phyloP scores from a whole-genome alignment of 2,113 vertebrate species.

The Gorilla gorilla region DNA sequence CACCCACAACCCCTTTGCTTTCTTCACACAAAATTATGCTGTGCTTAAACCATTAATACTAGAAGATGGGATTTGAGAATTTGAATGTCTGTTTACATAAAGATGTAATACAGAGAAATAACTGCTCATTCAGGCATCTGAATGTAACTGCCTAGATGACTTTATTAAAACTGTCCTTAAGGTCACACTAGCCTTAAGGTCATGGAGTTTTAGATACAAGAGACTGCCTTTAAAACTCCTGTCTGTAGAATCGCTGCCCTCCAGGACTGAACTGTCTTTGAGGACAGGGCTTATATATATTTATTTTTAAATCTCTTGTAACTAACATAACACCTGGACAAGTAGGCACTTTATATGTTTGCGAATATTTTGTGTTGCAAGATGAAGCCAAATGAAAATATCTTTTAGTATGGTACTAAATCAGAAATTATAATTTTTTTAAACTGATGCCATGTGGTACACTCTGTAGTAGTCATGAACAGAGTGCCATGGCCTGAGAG shows the following conservation, averaged over 20 bases:
- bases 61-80: conserved; percentile 35
- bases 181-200: neutral
- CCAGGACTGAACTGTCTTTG: neutral
- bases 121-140: conserved; percentile 6
- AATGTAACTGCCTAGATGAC: conserved; percentile 41
- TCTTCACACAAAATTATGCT: conserved; percentile 8
- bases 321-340: neutral
- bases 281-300: neutral
- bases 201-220: conserved; percentile 12
- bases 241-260: neutral
- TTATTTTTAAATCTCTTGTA: neutral
- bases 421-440: neutral
- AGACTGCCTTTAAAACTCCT: neutral
- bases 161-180: conserved; percentile 14
- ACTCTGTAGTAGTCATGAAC: neutral
- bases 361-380: neutral
- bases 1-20: neutral
- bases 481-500: neutral
- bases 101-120: neutral
- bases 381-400: conserved; percentile 35
- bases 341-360: neutral
- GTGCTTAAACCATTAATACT: conserved; percentile 13
- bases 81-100: conserved; percentile 36
- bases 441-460: neutral
- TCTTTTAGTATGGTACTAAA: neutral